phyloP scores from a whole-genome alignment of 2,797 vertebrate species.

The Echiichthys vipera region DNA sequence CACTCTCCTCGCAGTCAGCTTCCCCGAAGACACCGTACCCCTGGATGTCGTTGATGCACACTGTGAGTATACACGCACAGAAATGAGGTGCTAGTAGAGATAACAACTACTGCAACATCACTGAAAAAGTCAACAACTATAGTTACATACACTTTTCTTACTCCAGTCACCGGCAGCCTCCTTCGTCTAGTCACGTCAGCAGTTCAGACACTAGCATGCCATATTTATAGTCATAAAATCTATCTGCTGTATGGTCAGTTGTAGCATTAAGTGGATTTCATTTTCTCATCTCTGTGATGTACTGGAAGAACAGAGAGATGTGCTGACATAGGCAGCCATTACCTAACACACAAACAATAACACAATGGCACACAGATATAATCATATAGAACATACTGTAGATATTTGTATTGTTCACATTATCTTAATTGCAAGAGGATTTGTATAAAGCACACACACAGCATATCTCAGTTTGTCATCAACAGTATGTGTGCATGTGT shows the following conservation, averaged over 20 bases:
- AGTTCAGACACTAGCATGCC: slow-evolving; percentile 30
- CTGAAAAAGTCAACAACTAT: background rate
- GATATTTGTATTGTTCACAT: slow-evolving; percentile 5
- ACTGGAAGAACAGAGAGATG: slow-evolving; percentile 53
- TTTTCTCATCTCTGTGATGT: slow-evolving; percentile 61
- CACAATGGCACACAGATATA: slow-evolving; percentile 26
- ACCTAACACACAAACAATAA: slow-evolving; percentile 35
- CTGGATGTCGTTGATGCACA: slow-evolving; percentile 93
- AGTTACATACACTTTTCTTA: background rate
- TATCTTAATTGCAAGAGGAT: slow-evolving; percentile 81
- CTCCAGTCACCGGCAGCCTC: background rate
- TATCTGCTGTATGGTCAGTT: slow-evolving; percentile 55
- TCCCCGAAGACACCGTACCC: slow-evolving; percentile 93
- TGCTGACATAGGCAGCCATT: slow-evolving; percentile 60
- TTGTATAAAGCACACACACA: slow-evolving; percentile 87
- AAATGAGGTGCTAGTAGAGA: background rate
- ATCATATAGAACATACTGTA: slow-evolving; percentile 22
- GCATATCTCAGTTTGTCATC: slow-evolving; percentile 73
- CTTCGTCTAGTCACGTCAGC: slow-evolving; percentile 39
- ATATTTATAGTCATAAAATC: slow-evolving; percentile 59
- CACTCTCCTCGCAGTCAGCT: slow-evolving; percentile 89
- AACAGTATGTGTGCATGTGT: slow-evolving; percentile 59
- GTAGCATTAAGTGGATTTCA: slow-evolving; percentile 61
- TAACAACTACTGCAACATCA: slow-evolving; percentile 2
- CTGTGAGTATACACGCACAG: slow-evolving; percentile 88